These are phyloP conservation scores for Limosa lapponica DNA, from an alignment of 2,797 vertebrate species.

Conservation along the genomic window DNA sequence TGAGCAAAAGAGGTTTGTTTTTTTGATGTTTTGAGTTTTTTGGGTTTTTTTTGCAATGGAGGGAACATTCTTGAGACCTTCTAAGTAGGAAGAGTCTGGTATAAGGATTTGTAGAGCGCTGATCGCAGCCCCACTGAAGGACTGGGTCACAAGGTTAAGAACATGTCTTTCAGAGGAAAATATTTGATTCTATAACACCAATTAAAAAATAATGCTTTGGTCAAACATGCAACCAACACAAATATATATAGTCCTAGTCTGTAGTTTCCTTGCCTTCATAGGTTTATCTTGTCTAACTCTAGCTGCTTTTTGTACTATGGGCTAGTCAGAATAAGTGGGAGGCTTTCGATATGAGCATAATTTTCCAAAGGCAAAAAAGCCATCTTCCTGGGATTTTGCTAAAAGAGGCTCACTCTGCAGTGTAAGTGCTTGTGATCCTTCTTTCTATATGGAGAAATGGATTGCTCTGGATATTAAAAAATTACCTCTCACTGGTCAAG, in stretches of 20 bases:
- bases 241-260: background rate
- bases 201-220: background rate
- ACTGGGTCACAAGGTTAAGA: background rate
- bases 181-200: background rate
- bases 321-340: background rate
- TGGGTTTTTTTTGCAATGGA: background rate
- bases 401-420: background rate
- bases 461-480: background rate
- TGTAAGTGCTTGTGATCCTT: background rate
- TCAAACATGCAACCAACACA: background rate
- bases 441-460: background rate
- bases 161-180: background rate
- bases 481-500: background rate
- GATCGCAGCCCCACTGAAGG: background rate
- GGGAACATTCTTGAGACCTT: background rate
- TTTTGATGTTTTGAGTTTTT: background rate
- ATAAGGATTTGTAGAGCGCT: background rate
- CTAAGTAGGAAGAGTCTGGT: background rate
- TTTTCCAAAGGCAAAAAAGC: conserved; percentile 51
- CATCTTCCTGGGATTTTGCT: conserved; percentile 46
- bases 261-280: background rate
- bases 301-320: background rate
- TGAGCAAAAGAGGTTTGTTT: background rate
- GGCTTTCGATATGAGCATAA: background rate
- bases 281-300: conserved; percentile 5